Base-by-base conservation (phyloP, 2,888 invertebrate species). In the Sphaeridia pumilis region DNA sequence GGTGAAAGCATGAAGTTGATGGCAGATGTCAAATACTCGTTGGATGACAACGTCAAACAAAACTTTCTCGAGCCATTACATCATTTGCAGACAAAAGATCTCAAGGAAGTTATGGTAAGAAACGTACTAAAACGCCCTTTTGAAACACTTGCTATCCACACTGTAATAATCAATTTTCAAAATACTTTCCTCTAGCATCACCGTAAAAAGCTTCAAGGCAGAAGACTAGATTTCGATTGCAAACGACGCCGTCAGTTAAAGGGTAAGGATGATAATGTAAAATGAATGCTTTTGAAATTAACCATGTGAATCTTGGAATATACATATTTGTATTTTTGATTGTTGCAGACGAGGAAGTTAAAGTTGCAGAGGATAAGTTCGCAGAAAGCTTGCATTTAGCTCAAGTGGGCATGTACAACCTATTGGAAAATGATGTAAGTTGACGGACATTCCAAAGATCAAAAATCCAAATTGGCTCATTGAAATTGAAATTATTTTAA, bases 11-110 rank as follows among this genome's bases (percentile, higher is more conserved):
- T 95, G 70, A 92, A 89, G 71, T 93, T 95, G 76, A 88, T 98
- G 87, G 97, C 97, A 24, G 98, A 98, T 72, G 86, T 95, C 57
- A 98, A 98, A 74, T 98, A 98, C 75, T 87, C 93, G 54, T 77
- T 98, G 69, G 98, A 99, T 74, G 98, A 98, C 75, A 94, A 88
- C 75, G 94, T 98, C 69, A 97, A 97, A 75, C 97, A 98, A 74
- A 97, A 95, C 79, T 94, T 98, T 76, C 78, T 99, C 66, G 97
- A 98, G 73, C 98, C 98, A 22, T 76, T 98, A 67, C 92, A 92
- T 72, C 93, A 94, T 72, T 77, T 98, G 71, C 95, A 95, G 75
- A 90, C 87, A 68, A 98, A 97, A 79, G 98, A 98, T 73, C 79
- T 98, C 52, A 98, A 97, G 75, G 98, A 98, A 82, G 97, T 98